Conservation (phyloP, 2,888 invertebrate genomes). For the Coremacera marginata region DNA sequence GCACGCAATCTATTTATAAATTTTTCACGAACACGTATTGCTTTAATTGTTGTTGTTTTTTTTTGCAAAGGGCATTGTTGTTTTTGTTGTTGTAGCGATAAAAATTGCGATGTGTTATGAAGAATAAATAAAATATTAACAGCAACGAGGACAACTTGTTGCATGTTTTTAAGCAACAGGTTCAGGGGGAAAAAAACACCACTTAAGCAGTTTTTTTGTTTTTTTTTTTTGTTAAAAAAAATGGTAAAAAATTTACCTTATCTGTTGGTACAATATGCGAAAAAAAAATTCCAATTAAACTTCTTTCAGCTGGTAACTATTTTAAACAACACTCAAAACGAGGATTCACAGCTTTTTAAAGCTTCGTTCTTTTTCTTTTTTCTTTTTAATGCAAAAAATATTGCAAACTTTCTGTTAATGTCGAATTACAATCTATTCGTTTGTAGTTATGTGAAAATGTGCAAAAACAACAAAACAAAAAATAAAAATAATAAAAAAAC, state of each 20-base stretch:
- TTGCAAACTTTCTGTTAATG: slow-evolving; percentile 4
- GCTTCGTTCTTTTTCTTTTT: neutral
- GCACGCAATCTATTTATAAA: slow-evolving; percentile 27
- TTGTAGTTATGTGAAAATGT: neutral
- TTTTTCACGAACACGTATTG: slow-evolving; percentile 30
- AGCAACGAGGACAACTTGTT: slow-evolving; percentile 14
- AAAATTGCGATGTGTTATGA: neutral
- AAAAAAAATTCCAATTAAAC: neutral
- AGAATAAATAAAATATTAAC: neutral
- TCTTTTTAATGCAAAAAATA: neutral
- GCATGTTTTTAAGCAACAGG: neutral
- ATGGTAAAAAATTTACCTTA: neutral
- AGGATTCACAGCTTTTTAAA: neutral
- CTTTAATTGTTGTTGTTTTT: slow-evolving; percentile 21
- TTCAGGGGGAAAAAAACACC: neutral
- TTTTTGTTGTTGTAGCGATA: slow-evolving; percentile 9
- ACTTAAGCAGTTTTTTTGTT: no score
- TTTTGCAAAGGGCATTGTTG: slow-evolving; percentile 43
- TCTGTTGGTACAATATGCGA: neutral
- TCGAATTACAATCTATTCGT: neutral
- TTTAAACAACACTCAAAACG: neutral
- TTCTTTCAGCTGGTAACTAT: slow-evolving; percentile 3
- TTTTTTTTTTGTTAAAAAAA: no score
- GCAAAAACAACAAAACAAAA: neutral
- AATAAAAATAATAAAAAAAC: neutral